Conservation (phyloP, 23 tunicate species). For the Styela clava region DNA sequence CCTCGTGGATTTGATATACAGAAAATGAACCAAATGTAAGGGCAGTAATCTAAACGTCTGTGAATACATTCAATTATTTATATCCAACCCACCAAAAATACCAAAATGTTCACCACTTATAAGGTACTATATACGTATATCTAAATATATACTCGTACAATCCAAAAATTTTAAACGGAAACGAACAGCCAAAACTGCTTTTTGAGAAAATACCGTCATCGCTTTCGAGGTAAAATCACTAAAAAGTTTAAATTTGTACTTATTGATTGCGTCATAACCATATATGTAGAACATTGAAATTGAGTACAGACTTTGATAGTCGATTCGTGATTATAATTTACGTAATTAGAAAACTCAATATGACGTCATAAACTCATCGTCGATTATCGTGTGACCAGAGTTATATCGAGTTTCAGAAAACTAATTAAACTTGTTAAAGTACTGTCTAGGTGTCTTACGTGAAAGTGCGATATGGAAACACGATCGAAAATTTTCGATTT, state of each 20-base stretch:
- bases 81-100: too few relatives aligned
- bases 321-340: neutral
- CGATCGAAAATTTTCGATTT: slow-evolving; percentile 61
- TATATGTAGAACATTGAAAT: neutral
- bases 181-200: too few relatives aligned
- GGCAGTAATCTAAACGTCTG: too few relatives aligned
- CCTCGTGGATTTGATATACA: too few relatives aligned
- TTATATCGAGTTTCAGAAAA: neutral
- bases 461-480: slow-evolving; percentile 74
- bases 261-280: neutral
- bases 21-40: too few relatives aligned
- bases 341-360: neutral
- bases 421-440: neutral
- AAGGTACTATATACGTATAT: too few relatives aligned
- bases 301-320: neutral
- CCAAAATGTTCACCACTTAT: too few relatives aligned
- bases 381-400: neutral
- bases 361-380: neutral
- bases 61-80: too few relatives aligned
- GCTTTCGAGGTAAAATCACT: slow-evolving; percentile 68
- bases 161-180: too few relatives aligned
- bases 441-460: slow-evolving; percentile 20
- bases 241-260: neutral
- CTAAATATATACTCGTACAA: too few relatives aligned
- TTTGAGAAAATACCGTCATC: too few relatives aligned